Conservation (phyloP, 1,140 invertebrate genomes). For the Lepidurus apus region DNA sequence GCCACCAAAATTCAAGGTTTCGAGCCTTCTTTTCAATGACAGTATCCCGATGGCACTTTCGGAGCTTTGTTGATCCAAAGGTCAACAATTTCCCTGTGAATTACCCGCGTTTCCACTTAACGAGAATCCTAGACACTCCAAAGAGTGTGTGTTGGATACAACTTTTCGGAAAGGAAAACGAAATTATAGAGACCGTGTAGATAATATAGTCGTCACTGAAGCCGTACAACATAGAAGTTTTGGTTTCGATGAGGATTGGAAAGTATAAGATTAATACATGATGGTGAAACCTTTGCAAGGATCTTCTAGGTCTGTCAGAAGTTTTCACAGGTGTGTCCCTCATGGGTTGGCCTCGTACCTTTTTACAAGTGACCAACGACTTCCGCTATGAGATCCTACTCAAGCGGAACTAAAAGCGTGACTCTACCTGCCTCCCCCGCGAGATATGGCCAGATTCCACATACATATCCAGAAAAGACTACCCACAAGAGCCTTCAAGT, state of each 20-base stretch:
- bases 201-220: too few species aligned
- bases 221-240: not conserved
- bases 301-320: not conserved
- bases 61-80: too few species aligned
- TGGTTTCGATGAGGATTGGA: not conserved
- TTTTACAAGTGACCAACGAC: constrained; percentile 3
- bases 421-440: not conserved
- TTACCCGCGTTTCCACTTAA: too few species aligned
- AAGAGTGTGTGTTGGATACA: too few species aligned
- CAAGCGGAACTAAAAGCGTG: constrained; percentile 9
- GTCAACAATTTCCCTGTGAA: too few species aligned
- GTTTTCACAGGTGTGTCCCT: constrained; percentile 14
- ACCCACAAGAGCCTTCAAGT: not conserved
- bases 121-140: too few species aligned
- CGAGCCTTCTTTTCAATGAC: not conserved
- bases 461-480: not conserved
- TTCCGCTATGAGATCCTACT: constrained; percentile 6
- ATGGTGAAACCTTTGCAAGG: not conserved
- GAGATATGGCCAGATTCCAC: not conserved
- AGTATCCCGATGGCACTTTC: not conserved
- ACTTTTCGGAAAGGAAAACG: too few species aligned
- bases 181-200: too few species aligned
- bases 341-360: not conserved
- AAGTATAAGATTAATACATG: not conserved
- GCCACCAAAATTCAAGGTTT: not conserved